A percentile compares a stretch with the other conserved stretches of the same genome.
phyloP scores from a whole-genome alignment of 1,140 invertebrate genomes.

The Pseudoatta argentina region DNA sequence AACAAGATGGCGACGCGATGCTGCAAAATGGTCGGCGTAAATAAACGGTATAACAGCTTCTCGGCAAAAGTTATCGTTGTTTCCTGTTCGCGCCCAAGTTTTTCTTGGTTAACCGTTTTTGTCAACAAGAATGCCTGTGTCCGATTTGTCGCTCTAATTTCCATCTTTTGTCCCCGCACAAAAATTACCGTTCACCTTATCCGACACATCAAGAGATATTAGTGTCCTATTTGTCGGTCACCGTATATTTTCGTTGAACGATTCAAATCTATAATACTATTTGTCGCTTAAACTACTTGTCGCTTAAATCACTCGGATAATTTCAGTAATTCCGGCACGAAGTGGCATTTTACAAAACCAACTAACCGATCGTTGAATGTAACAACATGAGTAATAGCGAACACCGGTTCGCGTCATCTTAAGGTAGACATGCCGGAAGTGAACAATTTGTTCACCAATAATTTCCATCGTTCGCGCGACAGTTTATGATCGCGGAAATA shows the following conservation, averaged over 20 bases:
- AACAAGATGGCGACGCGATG: slow-evolving; percentile 82
- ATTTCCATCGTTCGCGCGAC: slow-evolving; percentile 3
- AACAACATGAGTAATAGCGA: slow-evolving; percentile 8
- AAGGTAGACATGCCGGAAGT: neutral
- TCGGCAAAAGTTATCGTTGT: slow-evolving; percentile 36
- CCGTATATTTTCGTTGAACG: slow-evolving; percentile 2
- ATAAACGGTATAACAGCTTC: slow-evolving; percentile 76
- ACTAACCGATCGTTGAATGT: neutral
- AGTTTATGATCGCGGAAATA: slow-evolving; percentile 1
- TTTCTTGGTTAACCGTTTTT: neutral
- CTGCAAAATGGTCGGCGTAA: slow-evolving; percentile 83
- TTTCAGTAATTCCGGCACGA: neutral
- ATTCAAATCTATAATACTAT: slow-evolving; percentile 24
- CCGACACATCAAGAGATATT: neutral
- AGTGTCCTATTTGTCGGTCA: slow-evolving; percentile 6
- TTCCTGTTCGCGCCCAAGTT: slow-evolving; percentile 35
- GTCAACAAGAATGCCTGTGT: neutral
- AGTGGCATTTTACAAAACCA: slow-evolving; percentile 6
- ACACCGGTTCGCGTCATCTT: slow-evolving; percentile 7
- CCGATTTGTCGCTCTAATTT: neutral
- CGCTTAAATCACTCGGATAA: neutral
- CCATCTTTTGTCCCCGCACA: neutral
- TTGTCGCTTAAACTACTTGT: neutral
- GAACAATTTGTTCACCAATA: slow-evolving; percentile 1
- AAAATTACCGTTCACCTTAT: neutral